Percentiles rank a stretch among this genome's conserved stretches.
phyloP scores from a whole-genome alignment of 2,888 invertebrate species.

The Elysia crispata region DNA sequence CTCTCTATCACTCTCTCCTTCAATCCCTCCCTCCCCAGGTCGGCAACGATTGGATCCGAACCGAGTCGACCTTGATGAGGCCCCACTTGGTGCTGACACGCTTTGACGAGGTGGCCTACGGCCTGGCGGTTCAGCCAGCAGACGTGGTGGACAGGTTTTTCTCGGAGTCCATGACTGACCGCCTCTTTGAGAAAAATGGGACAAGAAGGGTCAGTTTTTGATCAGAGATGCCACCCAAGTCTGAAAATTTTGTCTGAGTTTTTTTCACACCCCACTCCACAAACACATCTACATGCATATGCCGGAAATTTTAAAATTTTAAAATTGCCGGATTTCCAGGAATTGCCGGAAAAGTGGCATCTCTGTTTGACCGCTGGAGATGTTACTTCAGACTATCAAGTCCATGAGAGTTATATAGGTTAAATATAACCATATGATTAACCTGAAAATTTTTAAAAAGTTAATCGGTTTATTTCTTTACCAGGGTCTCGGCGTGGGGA shows the following conservation, averaged over 20 bases:
- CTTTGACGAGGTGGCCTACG: not conserved
- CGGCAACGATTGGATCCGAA: not conserved
- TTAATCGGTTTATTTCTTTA: no score
- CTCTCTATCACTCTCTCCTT: constrained; percentile 11
- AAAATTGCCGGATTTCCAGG: not conserved
- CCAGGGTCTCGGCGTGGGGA: no score
- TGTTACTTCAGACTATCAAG: no score
- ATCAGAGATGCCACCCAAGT: not conserved
- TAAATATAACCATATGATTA: no score
- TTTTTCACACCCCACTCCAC: no score
- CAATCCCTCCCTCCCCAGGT: constrained; percentile 7
- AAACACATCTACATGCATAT: no score
- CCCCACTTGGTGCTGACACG: constrained; percentile 18
- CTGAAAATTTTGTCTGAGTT: no score
- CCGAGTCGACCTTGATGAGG: constrained; percentile 7
- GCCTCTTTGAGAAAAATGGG: constrained; percentile 10
- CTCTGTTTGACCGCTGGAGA: not conserved
- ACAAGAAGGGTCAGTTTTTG: not conserved
- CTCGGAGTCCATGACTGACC: not conserved
- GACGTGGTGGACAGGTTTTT: constrained; percentile 21
- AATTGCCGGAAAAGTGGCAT: not conserved
- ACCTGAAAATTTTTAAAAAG: no score
- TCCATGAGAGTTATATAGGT: no score
- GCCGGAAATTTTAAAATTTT: no score
- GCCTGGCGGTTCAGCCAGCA: not conserved